Evolutionary conservation across 2,797 vertebrate species (phyloP).

Genomic region (Rhinogobio ventralis): DNA sequence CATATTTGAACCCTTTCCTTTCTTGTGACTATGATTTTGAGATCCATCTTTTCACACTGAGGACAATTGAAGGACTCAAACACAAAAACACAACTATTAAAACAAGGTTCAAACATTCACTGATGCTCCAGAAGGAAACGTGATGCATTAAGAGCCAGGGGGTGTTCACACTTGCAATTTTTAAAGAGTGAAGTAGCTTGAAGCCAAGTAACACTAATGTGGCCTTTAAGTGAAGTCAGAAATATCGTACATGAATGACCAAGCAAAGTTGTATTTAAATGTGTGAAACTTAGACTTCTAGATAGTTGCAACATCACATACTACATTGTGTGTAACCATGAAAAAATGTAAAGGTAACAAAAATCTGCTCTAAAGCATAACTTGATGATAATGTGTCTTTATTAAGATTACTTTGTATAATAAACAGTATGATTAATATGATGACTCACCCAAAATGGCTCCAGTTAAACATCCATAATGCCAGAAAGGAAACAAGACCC

Average conservation of each 20-base stretch:
- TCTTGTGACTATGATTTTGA: too few species aligned
- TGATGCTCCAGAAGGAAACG: too few species aligned
- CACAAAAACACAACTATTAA: too few species aligned
- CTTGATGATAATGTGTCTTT: not conserved
- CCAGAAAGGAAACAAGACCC: not conserved
- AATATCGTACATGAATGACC: not conserved
- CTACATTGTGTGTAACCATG: not conserved
- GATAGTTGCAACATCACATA: not conserved
- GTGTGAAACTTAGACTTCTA: not conserved
- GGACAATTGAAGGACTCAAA: too few species aligned
- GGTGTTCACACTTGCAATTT: not conserved
- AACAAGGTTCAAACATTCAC: too few species aligned
- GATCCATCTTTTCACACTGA: too few species aligned
- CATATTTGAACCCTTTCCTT: too few species aligned
- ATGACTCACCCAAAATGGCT: not conserved
- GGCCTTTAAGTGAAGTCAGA: not conserved
- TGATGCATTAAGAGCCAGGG: too few species aligned
- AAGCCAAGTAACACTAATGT: not conserved
- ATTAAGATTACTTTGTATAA: not conserved
- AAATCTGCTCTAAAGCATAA: not conserved
- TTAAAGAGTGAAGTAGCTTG: not conserved
- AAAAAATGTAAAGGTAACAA: not conserved
- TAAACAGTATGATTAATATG: not conserved
- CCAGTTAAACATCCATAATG: not conserved
- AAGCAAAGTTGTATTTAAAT: not conserved